Evolutionary conservation across 2,113 vertebrate genomes (phyloP).

Genomic region (Neotoma lepida): DNA sequence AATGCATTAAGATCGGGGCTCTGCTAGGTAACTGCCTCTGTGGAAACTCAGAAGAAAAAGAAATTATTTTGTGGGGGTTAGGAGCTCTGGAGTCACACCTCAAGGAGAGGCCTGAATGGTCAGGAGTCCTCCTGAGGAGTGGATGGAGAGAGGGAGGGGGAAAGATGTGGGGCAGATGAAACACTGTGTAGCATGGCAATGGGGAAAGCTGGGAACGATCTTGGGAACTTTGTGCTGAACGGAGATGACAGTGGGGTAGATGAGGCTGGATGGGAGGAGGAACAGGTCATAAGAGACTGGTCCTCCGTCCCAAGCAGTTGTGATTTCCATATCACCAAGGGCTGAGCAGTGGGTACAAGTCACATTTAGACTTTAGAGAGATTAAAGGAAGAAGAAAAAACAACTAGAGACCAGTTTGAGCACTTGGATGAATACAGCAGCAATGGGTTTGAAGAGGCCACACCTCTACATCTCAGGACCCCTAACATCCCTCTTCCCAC

Average conservation of each 20-base stretch:
- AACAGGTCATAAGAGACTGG: accelerated
- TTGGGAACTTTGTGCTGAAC: not conserved
- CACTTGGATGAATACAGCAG: not conserved
- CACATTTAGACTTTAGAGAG: not conserved
- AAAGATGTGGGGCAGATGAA: not conserved
- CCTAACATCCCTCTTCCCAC: too few relatives aligned
- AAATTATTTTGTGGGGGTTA: not conserved
- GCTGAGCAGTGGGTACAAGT: not conserved
- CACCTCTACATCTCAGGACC: too few relatives aligned
- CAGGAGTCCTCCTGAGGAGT: not conserved
- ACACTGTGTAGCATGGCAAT: accelerated
- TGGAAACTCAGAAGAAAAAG: constrained; percentile 16
- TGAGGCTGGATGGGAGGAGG: not conserved
- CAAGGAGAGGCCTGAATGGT: not conserved
- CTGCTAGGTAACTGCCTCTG: not conserved
- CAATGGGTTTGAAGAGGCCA: too few relatives aligned
- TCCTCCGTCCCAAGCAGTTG: not conserved
- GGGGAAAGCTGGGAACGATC: not conserved
- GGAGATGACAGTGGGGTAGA: not conserved
- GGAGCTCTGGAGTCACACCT: not conserved
- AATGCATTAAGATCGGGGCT: not conserved
- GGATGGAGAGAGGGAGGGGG: not conserved
- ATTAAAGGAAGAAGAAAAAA: not conserved
- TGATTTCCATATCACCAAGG: not conserved
- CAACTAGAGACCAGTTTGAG: not conserved